phyloP scores from a whole-genome alignment of 2,113 vertebrate species.

The Ibidorhyncha struthersii region DNA sequence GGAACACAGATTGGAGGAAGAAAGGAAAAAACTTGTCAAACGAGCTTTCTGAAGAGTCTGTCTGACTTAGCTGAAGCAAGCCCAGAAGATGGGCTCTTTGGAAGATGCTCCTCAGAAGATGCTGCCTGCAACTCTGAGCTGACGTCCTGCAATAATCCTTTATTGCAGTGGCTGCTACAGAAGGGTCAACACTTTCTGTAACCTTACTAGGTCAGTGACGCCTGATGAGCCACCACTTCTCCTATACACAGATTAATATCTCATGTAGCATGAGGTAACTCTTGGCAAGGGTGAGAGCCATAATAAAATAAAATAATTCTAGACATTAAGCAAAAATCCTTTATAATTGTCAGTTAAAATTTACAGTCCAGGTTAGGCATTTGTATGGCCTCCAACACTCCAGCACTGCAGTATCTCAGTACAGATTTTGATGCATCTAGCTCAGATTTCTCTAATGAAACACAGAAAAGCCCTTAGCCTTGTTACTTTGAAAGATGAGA shows the following conservation, averaged over 20 bases:
- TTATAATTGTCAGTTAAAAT: not conserved
- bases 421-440: not conserved
- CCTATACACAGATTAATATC: not conserved
- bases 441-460: not conserved
- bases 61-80: not conserved
- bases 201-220: not conserved
- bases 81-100: not conserved
- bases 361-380: not conserved
- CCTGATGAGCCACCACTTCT: not conserved
- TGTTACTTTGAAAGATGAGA: not conserved
- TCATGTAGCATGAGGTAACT: not conserved
- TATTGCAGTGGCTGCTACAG: not conserved
- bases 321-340: not conserved
- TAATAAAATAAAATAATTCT: not conserved
- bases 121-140: not conserved
- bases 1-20: not conserved
- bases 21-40: not conserved
- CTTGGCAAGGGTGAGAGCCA: not conserved
- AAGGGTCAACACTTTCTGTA: not conserved
- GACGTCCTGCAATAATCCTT: not conserved
- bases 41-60: not conserved
- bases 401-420: not conserved
- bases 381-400: not conserved
- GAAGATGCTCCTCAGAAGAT: not conserved
- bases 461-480: not conserved